Evolutionary conservation across 2,888 invertebrate species (phyloP).

Genomic region (Petrolisthes cinctipes): DNA sequence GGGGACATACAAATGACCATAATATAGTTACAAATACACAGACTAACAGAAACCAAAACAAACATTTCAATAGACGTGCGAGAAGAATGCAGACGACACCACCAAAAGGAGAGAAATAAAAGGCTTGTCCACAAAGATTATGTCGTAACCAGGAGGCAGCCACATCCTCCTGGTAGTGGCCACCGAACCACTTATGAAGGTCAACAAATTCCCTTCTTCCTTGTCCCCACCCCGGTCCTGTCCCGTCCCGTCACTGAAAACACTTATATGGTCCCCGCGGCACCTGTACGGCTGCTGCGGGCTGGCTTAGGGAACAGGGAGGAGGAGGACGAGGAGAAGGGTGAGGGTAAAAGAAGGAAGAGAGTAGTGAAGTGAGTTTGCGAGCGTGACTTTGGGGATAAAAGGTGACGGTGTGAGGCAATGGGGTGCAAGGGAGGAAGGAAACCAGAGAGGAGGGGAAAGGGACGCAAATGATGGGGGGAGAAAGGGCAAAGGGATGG

Average conservation of each 20-base stretch:
- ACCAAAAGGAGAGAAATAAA: too few species aligned
- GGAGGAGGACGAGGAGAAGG: background rate
- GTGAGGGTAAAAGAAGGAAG: slow-evolving; percentile 3
- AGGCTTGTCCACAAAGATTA: too few species aligned
- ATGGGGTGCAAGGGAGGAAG: background rate
- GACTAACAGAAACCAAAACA: too few species aligned
- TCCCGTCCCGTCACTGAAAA: background rate
- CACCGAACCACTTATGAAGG: slow-evolving; percentile 15
- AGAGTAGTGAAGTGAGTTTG: too few species aligned
- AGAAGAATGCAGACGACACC: too few species aligned
- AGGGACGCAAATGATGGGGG: background rate
- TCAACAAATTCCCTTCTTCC: slow-evolving; percentile 18
- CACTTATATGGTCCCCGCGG: slow-evolving; percentile 17
- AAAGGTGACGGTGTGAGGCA: background rate
- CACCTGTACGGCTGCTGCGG: background rate
- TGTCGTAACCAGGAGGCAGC: background rate
- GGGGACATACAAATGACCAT: background rate
- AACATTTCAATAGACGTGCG: too few species aligned
- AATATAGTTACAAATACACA: too few species aligned
- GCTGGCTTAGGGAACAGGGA: background rate
- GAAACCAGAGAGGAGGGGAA: background rate
- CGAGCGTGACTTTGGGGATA: too few species aligned
- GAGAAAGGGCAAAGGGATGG: background rate
- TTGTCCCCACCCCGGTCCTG: background rate
- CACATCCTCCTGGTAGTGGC: slow-evolving; percentile 16